Base-by-base conservation (phyloP, 1,140 invertebrate genomes). In the Platyscapa corneri region DNA sequence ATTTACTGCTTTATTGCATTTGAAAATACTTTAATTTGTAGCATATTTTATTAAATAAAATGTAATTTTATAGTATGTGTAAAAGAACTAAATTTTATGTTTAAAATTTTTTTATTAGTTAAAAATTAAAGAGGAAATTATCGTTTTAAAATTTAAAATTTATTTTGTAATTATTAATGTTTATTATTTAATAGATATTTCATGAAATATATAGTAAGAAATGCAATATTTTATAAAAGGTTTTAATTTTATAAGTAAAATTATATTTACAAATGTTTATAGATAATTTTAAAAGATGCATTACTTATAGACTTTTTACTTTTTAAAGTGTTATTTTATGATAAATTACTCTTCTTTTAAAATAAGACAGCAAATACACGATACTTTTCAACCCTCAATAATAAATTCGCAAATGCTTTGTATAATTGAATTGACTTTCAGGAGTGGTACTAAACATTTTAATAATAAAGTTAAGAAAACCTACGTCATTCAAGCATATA, bases 1-100 rank as follows among this genome's bases (percentile, higher is more conserved):
- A 34, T 76, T 46, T 46, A 76, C 49, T 34, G 16, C 49, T 42
- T 78, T 32, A 80, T 67, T 84, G 75, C 75, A 84, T 84, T 84
- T 46, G 80, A 80, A 27, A 34, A 30, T 76, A n/a, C 67, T 74
- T 82, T 46, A n/a, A 12, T 65, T 79, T 42, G 78, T 23, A 76
- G 32, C 39, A 10, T 60, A 53, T 74, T 64, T 64, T 53, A 60
- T 34, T 10, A 27, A 70, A 70, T 65, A 27, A 56, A 81, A 70
- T 46, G 0, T 49, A 16, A 46, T 3, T 76, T 46, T 30, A 49
- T 42, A 12, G 30, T 14, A 56, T 3, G 56, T 12, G 75, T n/a
- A 16, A 77, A 34, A 56, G 27, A 49, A 18, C n/a, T 76, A 42
- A 46, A n/a, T 76, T 76, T 46, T 0, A 70, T 14, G 18, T 34